Conservation (phyloP, 2,797 vertebrate species). For the Danio albolineatus region DNA sequence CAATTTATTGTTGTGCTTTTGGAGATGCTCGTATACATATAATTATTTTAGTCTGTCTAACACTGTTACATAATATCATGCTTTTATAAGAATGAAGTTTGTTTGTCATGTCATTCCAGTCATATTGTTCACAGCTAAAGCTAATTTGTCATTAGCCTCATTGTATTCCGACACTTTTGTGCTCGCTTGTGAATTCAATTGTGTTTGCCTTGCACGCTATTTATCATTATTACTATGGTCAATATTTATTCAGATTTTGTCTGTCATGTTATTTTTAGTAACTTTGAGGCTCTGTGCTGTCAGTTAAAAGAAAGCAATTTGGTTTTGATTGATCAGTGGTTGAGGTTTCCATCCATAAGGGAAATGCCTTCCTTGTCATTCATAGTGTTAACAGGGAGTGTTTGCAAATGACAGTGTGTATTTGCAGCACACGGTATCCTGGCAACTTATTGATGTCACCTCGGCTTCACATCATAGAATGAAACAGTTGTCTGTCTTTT, state of each 20-base stretch:
- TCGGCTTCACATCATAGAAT: neutral
- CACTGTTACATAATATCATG: neutral
- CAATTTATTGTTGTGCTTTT: neutral
- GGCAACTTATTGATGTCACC: conserved; percentile 34
- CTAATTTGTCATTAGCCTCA: neutral
- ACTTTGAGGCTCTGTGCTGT: neutral
- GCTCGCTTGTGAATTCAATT: neutral
- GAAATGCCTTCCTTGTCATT: neutral
- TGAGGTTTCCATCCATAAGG: neutral
- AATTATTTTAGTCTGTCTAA: neutral
- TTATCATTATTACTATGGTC: conserved; percentile 10
- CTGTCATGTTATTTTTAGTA: neutral
- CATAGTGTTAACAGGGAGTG: conserved; percentile 38
- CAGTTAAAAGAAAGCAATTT: neutral
- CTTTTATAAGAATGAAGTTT: neutral
- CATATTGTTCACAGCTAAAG: neutral
- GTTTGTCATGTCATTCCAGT: neutral
- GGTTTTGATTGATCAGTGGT: neutral
- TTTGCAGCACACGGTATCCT: conserved; percentile 34
- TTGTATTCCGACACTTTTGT: neutral
- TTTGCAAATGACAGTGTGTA: conserved; percentile 48
- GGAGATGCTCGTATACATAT: neutral
- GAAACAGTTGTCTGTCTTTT: conserved; percentile 4
- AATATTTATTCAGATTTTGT: conserved; percentile 19
- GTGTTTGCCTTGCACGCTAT: neutral